Evolutionary conservation across 2,797 vertebrate genomes (phyloP).

Genomic region (Rhinophrynus dorsalis): DNA sequence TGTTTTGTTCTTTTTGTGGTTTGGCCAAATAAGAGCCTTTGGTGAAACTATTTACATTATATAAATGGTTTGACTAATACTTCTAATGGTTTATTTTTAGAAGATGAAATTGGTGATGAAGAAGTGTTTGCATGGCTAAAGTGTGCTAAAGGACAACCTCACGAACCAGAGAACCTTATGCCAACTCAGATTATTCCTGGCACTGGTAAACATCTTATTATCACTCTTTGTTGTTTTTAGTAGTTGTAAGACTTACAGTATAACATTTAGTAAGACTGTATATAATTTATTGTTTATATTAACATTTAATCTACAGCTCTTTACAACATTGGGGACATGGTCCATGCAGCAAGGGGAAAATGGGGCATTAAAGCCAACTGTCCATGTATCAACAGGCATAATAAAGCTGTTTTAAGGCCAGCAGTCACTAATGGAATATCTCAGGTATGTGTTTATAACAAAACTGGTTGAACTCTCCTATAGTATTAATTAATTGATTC

Average conservation of each 20-base stretch:
- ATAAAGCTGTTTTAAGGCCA: conserved; percentile 85
- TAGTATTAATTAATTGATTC: too few relatives aligned
- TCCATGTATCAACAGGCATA: conserved; percentile 92
- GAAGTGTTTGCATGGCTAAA: conserved; percentile 98
- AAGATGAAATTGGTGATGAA: conserved; percentile 88
- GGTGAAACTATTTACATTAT: too few relatives aligned
- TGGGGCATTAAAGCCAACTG: conserved; percentile 99
- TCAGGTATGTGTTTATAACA: conserved; percentile 81
- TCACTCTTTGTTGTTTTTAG: not conserved
- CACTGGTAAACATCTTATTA: conserved; percentile 79
- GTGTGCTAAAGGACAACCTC: conserved; percentile 97
- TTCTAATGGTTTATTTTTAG: too few relatives aligned
- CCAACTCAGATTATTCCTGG: conserved; percentile 98
- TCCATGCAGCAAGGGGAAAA: conserved; percentile 94
- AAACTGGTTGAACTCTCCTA: too few relatives aligned
- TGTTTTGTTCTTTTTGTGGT: too few relatives aligned
- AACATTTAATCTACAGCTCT: conserved; percentile 78
- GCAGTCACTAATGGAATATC: conserved; percentile 93
- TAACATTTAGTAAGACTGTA: too few relatives aligned
- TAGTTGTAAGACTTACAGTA: too few relatives aligned
- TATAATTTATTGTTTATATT: too few relatives aligned
- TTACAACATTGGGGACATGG: conserved; percentile 98
- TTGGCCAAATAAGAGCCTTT: too few relatives aligned
- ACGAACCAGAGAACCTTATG: conserved; percentile 98
- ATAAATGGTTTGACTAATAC: too few relatives aligned